Evolutionary conservation across 1,140 invertebrate species (phyloP).

Genomic region (Monomorium pharaonis): DNA sequence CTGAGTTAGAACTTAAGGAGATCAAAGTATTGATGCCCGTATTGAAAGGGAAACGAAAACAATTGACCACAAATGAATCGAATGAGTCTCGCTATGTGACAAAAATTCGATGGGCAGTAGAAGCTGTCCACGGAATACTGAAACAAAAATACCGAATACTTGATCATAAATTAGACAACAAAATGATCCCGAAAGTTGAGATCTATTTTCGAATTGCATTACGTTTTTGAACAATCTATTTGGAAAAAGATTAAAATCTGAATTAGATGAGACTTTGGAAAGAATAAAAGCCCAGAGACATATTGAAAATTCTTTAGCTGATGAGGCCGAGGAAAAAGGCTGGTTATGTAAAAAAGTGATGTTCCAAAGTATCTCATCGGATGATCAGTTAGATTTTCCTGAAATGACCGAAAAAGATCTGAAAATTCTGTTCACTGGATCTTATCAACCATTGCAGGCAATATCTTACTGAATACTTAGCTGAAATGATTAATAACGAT

Average conservation of each 20-base stretch:
- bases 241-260: slow-evolving; percentile 64
- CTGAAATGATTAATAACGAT: background rate
- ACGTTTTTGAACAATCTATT: slow-evolving; percentile 68
- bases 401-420: too few relatives aligned
- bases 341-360: background rate
- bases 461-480: too few relatives aligned
- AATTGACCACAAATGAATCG: slow-evolving; percentile 57
- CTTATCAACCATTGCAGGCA: too few relatives aligned
- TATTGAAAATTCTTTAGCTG: background rate
- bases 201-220: slow-evolving; percentile 60
- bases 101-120: slow-evolving; percentile 79
- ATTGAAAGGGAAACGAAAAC: too few relatives aligned
- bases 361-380: background rate
- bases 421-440: too few relatives aligned
- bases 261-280: slow-evolving; percentile 55
- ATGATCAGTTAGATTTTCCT: background rate
- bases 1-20: slow-evolving; percentile 39
- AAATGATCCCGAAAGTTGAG: slow-evolving; percentile 59
- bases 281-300: background rate
- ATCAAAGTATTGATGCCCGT: too few relatives aligned
- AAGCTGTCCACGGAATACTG: slow-evolving; percentile 78
- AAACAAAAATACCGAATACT: slow-evolving; percentile 71
- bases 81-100: slow-evolving; percentile 77
- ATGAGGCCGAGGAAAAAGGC: background rate
- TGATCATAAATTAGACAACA: slow-evolving; percentile 73